phyloP scores from a whole-genome alignment of 2,888 invertebrate species.

The Hydraecia micacea region DNA sequence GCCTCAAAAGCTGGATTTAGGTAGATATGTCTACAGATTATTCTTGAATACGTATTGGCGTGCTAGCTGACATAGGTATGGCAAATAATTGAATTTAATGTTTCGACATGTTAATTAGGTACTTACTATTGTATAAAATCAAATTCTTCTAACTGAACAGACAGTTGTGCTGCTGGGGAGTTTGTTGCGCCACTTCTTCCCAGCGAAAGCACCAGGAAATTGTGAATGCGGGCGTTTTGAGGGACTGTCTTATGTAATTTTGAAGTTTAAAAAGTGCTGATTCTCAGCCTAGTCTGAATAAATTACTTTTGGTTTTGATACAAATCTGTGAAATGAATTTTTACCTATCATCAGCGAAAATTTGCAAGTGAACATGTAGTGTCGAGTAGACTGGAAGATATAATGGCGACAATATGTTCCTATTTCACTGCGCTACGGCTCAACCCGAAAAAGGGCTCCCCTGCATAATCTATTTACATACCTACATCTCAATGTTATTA shows the following conservation, averaged over 20 bases:
- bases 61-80: background rate
- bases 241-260: too few relatives aligned
- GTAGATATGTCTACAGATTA: background rate
- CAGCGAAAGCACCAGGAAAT: background rate
- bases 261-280: too few relatives aligned
- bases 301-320: background rate
- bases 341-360: background rate
- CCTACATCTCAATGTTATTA: slow-evolving; percentile 45
- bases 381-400: background rate
- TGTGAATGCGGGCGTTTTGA: background rate
- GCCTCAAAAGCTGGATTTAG: slow-evolving; percentile 8
- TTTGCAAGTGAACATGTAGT: background rate
- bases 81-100: background rate
- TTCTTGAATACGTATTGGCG: background rate
- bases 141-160: background rate
- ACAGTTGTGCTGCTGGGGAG: background rate
- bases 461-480: slow-evolving; percentile 40
- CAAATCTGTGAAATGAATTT: background rate
- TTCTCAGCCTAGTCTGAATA: background rate
- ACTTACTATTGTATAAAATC: background rate
- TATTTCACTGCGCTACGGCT: background rate
- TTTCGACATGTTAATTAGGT: too few relatives aligned
- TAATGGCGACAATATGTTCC: background rate
- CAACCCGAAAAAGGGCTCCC: background rate
- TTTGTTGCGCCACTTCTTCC: background rate